These are phyloP conservation scores for Abramis brama DNA, from an alignment of 2,113 vertebrate species.

Conservation along the genomic window DNA sequence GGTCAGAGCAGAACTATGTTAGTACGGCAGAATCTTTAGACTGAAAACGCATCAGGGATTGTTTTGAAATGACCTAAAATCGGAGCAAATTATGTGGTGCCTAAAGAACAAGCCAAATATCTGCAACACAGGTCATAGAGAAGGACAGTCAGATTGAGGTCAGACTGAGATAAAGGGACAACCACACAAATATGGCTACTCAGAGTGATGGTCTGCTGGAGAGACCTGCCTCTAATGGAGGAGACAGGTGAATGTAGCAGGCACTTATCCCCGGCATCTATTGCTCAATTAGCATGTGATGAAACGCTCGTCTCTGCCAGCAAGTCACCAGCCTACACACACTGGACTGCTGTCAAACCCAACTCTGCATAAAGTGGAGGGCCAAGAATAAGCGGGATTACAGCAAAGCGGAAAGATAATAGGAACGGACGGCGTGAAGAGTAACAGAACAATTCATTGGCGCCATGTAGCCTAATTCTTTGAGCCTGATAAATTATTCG, in stretches of 20 bases:
- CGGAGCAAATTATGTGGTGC: background rate
- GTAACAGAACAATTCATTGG: slow-evolving; percentile 35
- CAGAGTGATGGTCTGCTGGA: background rate
- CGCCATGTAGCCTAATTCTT: slow-evolving; percentile 42
- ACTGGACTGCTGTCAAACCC: slow-evolving; percentile 15
- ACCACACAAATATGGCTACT: slow-evolving; percentile 2
- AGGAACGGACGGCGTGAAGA: slow-evolving; percentile 21
- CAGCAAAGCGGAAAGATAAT: background rate
- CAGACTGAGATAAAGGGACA: background rate
- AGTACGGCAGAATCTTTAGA: background rate
- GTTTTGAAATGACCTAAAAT: background rate
- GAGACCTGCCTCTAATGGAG: background rate
- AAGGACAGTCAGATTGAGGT: background rate
- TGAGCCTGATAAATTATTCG: slow-evolving; percentile 34
- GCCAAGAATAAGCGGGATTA: slow-evolving; percentile 6
- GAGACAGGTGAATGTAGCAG: slow-evolving; percentile 22
- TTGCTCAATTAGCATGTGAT: slow-evolving; percentile 40
- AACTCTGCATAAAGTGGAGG: background rate
- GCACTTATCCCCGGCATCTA: slow-evolving; percentile 26
- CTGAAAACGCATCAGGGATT: background rate
- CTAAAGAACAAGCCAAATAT: background rate
- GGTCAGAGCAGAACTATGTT: background rate
- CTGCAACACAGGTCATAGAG: background rate
- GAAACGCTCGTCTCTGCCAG: slow-evolving; percentile 20
- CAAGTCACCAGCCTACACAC: slow-evolving; percentile 22